These are phyloP conservation scores for Papilio helenus DNA, from an alignment of 1,140 invertebrate genomes.

Conservation along the genomic window DNA sequence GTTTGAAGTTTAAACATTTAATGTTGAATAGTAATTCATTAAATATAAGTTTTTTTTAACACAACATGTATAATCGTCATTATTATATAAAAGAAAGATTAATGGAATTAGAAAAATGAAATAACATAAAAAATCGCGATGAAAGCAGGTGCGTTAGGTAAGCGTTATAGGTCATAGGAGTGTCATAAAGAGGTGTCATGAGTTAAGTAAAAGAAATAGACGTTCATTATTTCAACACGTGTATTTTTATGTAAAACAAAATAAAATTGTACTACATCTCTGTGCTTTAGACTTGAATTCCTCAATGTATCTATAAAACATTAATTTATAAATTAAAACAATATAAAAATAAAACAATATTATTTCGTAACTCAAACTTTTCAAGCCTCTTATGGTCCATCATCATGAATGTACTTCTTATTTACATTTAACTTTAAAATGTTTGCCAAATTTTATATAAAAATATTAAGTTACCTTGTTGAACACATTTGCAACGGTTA, in stretches of 20 bases:
- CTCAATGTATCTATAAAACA: conserved; percentile 8
- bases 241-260: conserved; percentile 37
- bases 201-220: background rate
- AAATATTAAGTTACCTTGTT: no score
- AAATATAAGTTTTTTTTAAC: background rate
- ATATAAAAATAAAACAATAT: conserved; percentile 33
- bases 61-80: background rate
- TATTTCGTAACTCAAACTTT: conserved; percentile 38
- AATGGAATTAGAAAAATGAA: background rate
- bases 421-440: conserved; percentile 2
- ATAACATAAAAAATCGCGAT: background rate
- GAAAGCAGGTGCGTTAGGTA: background rate
- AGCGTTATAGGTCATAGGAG: background rate
- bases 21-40: background rate
- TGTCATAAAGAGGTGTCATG: background rate
- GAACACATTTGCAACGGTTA: background rate
- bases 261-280: conserved; percentile 39
- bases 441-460: background rate
- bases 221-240: conserved; percentile 31
- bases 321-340: conserved; percentile 25
- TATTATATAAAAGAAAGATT: background rate
- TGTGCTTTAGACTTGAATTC: background rate
- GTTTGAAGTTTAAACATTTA: background rate
- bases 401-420: background rate
- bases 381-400: conserved; percentile 32